A percentile compares a stretch with the other conserved stretches of the same genome.
These are phyloP conservation scores for Phytoseiulus persimilis DNA, from an alignment of 2,888 invertebrate genomes.

Conservation along the genomic window DNA sequence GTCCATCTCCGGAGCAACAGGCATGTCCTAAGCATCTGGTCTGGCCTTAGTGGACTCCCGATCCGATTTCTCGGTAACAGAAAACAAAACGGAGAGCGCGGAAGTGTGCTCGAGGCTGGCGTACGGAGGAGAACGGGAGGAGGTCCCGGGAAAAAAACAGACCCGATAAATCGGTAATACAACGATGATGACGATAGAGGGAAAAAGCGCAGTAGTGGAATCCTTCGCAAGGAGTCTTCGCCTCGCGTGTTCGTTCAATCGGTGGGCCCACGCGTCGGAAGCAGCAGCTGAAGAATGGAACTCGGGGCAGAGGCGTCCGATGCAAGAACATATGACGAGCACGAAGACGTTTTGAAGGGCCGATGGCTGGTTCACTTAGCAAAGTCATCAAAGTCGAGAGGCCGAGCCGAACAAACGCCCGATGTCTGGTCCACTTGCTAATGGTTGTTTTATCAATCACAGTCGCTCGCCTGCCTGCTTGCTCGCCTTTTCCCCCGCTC, in stretches of 20 bases:
- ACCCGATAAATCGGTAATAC: neutral
- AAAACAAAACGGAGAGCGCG: neutral
- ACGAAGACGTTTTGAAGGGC: neutral
- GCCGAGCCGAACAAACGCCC: neutral
- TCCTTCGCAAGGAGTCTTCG: neutral
- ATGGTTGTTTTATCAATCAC: constrained; percentile 5
- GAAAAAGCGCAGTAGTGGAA: neutral
- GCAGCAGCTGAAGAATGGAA: neutral
- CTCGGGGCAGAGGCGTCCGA: neutral
- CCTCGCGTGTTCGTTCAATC: neutral
- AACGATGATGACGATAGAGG: neutral
- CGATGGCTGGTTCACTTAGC: neutral
- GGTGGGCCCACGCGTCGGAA: neutral
- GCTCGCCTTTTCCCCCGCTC: neutral
- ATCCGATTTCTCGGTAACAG: neutral
- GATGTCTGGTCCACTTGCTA: constrained; percentile 5
- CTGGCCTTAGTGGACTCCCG: neutral
- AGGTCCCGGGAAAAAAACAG: neutral
- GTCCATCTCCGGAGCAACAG: neutral
- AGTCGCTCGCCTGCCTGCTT: neutral
- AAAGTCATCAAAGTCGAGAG: neutral
- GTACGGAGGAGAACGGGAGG: neutral
- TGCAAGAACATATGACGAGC: constrained; percentile 5
- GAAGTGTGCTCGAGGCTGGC: neutral
- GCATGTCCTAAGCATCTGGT: neutral